Evolutionary conservation across 2,888 invertebrate species (phyloP).

Genomic region (Stenchaetothrips biformis): DNA sequence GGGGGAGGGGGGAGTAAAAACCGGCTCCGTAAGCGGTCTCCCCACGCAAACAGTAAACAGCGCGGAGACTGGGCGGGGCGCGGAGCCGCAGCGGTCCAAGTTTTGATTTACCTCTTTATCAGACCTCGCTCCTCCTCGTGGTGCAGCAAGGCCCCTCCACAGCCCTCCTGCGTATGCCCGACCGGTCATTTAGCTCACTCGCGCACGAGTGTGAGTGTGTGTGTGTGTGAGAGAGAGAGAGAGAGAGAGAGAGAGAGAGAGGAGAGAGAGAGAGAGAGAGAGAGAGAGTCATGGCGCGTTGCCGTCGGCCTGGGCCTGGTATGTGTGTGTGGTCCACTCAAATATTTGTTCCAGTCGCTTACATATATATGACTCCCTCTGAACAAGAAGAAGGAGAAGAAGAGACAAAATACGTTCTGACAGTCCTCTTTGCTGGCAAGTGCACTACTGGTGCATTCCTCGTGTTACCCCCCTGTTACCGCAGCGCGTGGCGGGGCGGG

Average conservation of each 20-base stretch:
- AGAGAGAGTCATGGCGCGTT: no score
- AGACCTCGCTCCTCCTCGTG: not conserved
- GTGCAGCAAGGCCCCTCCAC: not conserved
- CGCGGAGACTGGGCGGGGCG: not conserved
- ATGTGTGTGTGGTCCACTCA: not conserved
- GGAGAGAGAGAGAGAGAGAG: no score
- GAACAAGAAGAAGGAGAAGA: not conserved
- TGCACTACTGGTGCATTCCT: not conserved
- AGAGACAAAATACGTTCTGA: no score
- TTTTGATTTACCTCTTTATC: conserved; percentile 23
- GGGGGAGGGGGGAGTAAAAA: not conserved
- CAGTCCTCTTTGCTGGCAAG: not conserved
- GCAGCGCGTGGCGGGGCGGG: not conserved
- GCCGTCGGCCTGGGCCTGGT: no score
- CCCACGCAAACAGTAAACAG: conserved; percentile 20
- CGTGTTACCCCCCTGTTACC: no score
- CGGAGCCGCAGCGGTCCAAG: not conserved
- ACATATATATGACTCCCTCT: no score
- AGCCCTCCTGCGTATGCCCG: not conserved
- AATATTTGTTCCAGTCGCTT: not conserved
- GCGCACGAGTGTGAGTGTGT: not conserved
- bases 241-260: no score
- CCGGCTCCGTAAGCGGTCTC: conserved; percentile 11
- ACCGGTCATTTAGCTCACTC: not conserved
- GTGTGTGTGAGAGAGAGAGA: no score